These are phyloP conservation scores for Anarsia innoxiella DNA, from an alignment of 2,888 invertebrate species.

Conservation along the genomic window DNA sequence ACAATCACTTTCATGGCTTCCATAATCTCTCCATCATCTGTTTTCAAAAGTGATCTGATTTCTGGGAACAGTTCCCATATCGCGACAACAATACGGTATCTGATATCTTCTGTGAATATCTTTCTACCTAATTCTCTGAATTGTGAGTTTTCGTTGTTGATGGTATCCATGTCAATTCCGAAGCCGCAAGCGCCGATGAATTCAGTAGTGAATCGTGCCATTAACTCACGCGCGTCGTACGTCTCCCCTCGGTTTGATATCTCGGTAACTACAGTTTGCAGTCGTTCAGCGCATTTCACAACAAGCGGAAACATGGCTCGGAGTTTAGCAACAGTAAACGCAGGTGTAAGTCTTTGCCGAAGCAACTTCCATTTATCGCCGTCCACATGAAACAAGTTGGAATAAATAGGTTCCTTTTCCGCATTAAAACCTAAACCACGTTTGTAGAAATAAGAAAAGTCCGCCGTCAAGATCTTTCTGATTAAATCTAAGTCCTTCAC, in stretches of 20 bases:
- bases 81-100: slow-evolving; percentile 22
- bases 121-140: slow-evolving; percentile 29
- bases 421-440: slow-evolving; percentile 24
- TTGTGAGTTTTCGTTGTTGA: slow-evolving; percentile 29
- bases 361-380: slow-evolving; percentile 35
- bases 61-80: slow-evolving; percentile 26
- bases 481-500: slow-evolving; percentile 29
- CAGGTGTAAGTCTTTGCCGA: slow-evolving; percentile 30
- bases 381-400: slow-evolving; percentile 29
- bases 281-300: slow-evolving; percentile 24
- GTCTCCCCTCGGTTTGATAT: background rate
- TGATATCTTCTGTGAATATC: slow-evolving; percentile 21
- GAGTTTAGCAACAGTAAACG: slow-evolving; percentile 29
- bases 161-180: slow-evolving; percentile 31
- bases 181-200: slow-evolving; percentile 38
- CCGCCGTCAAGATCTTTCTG: slow-evolving; percentile 24
- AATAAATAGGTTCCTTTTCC: slow-evolving; percentile 25
- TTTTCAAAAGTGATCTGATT: slow-evolving; percentile 20
- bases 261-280: slow-evolving; percentile 16
- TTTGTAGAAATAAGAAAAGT: slow-evolving; percentile 27
- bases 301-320: slow-evolving; percentile 36
- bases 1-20: slow-evolving; percentile 20
- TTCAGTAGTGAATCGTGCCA: slow-evolving; percentile 37
- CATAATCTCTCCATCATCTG: slow-evolving; percentile 21
- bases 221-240: slow-evolving; percentile 30